These are phyloP conservation scores for Pseudolaguvia tuberculata DNA, from an alignment of 2,113 vertebrate species.

Conservation along the genomic window DNA sequence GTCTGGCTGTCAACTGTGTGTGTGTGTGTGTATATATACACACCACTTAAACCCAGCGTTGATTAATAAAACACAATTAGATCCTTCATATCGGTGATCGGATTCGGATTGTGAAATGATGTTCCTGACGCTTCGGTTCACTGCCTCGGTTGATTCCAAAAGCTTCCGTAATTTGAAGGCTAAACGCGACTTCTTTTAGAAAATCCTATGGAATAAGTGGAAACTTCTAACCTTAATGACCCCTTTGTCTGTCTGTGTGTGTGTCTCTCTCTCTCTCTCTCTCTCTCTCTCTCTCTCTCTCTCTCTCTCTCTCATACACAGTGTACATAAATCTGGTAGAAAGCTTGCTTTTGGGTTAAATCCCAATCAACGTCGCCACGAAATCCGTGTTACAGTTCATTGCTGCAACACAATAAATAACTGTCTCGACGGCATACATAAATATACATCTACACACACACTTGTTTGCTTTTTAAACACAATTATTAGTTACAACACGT, in stretches of 20 bases:
- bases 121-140: neutral
- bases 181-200: neutral
- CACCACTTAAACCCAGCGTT: neutral
- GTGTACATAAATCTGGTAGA: slow-evolving; percentile 65
- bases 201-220: neutral
- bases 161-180: neutral
- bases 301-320: neutral
- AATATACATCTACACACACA: slow-evolving; percentile 12
- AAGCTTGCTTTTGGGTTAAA: slow-evolving; percentile 64
- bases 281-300: neutral
- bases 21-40: too few relatives aligned
- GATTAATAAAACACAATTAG: neutral
- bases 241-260: neutral
- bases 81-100: neutral
- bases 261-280: too few relatives aligned
- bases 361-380: slow-evolving; percentile 60
- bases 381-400: slow-evolving; percentile 50
- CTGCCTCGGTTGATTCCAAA: neutral
- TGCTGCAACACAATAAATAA: slow-evolving; percentile 49
- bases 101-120: neutral
- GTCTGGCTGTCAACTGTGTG: neutral
- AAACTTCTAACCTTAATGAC: neutral
- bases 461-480: slow-evolving; percentile 22
- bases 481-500: neutral
- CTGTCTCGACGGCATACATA: neutral